These are phyloP conservation scores for Rhingia rostrata DNA, from an alignment of 2,888 invertebrate species.

Conservation along the genomic window DNA sequence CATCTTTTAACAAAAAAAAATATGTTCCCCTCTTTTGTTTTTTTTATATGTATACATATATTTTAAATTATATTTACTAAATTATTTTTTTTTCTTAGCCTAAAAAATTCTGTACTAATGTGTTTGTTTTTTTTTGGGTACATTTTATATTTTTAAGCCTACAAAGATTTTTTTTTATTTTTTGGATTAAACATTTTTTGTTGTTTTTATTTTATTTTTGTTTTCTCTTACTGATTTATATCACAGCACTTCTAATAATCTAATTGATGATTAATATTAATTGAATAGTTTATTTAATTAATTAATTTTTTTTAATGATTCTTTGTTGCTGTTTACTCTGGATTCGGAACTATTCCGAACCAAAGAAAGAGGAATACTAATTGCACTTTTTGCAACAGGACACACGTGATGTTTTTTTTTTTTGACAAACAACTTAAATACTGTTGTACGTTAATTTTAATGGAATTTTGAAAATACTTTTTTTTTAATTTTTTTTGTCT, in stretches of 20 bases:
- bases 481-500: conserved; percentile 35
- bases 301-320: conserved; percentile 17
- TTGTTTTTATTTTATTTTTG: conserved; percentile 53
- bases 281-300: conserved; percentile 59
- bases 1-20: conserved; percentile 24
- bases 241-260: conserved; percentile 76
- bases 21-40: conserved; percentile 11
- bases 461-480: conserved; percentile 55
- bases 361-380: conserved; percentile 59
- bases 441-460: conserved; percentile 26
- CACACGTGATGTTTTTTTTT: conserved; percentile 18
- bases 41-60: conserved; percentile 26
- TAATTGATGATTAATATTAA: conserved; percentile 68
- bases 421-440: conserved; percentile 25
- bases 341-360: conserved; percentile 9
- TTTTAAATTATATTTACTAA: conserved; percentile 47
- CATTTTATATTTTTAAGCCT: conserved; percentile 52
- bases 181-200: conserved; percentile 53
- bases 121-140: conserved; percentile 36
- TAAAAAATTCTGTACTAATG: conserved; percentile 50
- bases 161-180: conserved; percentile 23
- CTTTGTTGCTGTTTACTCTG: conserved; percentile 60
- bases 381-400: conserved; percentile 57
- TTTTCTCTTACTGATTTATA: conserved; percentile 75
- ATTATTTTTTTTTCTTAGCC: conserved; percentile 35